Conservation (phyloP, 2,113 vertebrate species). For the Lutjanus erythropterus region DNA sequence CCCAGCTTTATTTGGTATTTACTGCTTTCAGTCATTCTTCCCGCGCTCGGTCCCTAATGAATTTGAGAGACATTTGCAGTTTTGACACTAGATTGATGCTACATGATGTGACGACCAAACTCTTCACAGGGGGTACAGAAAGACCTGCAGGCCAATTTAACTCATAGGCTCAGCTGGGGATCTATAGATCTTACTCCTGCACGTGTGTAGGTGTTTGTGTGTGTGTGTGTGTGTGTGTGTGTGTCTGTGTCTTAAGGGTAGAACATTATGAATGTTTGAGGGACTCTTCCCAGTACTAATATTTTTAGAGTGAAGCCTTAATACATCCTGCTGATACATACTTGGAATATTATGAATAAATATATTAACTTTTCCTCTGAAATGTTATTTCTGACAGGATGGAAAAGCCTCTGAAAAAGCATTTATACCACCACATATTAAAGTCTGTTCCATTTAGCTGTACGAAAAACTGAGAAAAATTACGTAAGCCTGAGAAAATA, state of each 20-base stretch:
- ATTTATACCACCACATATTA: not conserved
- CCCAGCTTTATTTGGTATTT: slow-evolving; percentile 71
- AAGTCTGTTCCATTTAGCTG: not conserved
- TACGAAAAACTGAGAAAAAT: not conserved
- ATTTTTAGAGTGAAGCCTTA: not conserved
- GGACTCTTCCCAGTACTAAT: not conserved
- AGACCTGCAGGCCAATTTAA: slow-evolving; percentile 74
- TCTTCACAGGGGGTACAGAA: slow-evolving; percentile 55
- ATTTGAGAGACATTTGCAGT: slow-evolving; percentile 66
- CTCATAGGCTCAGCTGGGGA: slow-evolving; percentile 63
- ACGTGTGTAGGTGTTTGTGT: not conserved
- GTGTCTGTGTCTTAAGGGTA: slow-evolving; percentile 15
- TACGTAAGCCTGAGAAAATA: not conserved
- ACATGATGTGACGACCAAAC: slow-evolving; percentile 72
- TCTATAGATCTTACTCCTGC: slow-evolving; percentile 41
- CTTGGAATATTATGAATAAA: not conserved
- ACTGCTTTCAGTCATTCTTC: slow-evolving; percentile 66
- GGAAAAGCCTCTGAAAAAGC: not conserved
- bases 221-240: slow-evolving; percentile 15
- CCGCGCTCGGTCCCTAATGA: slow-evolving; percentile 60
- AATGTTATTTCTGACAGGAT: not conserved
- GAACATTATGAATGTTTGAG: slow-evolving; percentile 8
- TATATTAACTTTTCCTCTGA: rapidly evolving
- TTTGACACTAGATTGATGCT: slow-evolving; percentile 73
- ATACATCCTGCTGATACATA: not conserved